A percentile compares a stretch with the other conserved stretches of the same genome.
These are phyloP conservation scores for Cyprinodon brontotheroides DNA, from an alignment of 2,113 vertebrate species.

Conservation along the genomic window DNA sequence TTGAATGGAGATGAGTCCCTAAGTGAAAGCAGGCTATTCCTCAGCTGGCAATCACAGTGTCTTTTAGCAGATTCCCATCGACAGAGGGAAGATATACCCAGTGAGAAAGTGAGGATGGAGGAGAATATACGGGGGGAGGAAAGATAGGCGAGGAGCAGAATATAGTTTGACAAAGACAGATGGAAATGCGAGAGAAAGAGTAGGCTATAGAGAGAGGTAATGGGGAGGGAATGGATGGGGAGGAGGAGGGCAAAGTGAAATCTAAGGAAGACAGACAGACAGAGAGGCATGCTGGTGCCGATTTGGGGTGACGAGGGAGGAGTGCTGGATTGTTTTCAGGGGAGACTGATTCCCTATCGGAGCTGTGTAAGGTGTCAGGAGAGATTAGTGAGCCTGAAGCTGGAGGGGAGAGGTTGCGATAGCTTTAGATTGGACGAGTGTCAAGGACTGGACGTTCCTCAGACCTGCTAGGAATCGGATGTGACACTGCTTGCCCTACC, in stretches of 20 bases:
- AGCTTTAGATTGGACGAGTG: conserved; percentile 73
- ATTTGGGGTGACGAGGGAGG: conserved; percentile 51
- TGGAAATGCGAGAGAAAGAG: conserved; percentile 68
- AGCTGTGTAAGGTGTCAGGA: conserved; percentile 68
- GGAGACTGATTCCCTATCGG: conserved; percentile 67
- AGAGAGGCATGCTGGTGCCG: conserved; percentile 30
- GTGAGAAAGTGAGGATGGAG: conserved; percentile 41
- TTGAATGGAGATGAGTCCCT: conserved; percentile 57
- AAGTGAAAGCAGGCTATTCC: conserved; percentile 56
- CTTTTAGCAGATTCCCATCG: conserved; percentile 66
- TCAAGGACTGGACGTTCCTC: conserved; percentile 70
- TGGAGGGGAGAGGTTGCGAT: conserved; percentile 61
- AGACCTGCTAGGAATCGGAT: conserved; percentile 71
- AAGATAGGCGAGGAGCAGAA: conserved; percentile 59
- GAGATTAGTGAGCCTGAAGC: conserved; percentile 68
- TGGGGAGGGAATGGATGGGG: conserved; percentile 53
- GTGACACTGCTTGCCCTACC: conserved; percentile 63
- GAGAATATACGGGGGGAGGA: conserved; percentile 40
- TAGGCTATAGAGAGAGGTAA: conserved; percentile 60
- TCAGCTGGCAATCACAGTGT: conserved; percentile 57
- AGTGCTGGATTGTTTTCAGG: conserved; percentile 73
- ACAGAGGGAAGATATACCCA: conserved; percentile 55
- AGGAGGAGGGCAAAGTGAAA: conserved; percentile 48
- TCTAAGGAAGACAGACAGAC: conserved; percentile 65
- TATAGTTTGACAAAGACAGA: conserved; percentile 75